A percentile compares a stretch with the other conserved stretches of the same genome.
Evolutionary conservation across 2,797 vertebrate genomes (phyloP).

Genomic region (Neostethus bicornis): DNA sequence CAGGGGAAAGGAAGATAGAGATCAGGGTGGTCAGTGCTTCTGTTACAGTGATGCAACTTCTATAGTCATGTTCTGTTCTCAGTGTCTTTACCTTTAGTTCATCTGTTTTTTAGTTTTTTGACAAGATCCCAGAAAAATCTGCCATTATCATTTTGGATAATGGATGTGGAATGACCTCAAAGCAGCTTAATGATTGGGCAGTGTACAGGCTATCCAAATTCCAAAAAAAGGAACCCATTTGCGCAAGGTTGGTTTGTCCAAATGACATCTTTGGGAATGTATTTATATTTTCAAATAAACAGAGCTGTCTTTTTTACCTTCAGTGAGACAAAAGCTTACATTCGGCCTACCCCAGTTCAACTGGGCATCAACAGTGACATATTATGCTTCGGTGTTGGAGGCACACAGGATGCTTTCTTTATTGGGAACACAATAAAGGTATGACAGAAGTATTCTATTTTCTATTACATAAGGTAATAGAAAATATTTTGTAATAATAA

Average conservation of each 20-base stretch:
- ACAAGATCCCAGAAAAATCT: conserved; percentile 87
- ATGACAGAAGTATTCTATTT: too few relatives aligned
- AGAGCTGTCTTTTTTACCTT: conserved; percentile 38
- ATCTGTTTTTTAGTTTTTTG: conserved; percentile 83
- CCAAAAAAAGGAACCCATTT: conserved; percentile 72
- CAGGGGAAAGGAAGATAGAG: conserved; percentile 83
- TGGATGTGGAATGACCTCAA: conserved; percentile 92
- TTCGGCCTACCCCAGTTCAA: conserved; percentile 82
- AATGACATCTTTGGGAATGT: too few relatives aligned
- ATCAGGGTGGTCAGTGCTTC: conserved; percentile 86
- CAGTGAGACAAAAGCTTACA: conserved; percentile 84
- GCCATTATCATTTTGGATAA: conserved; percentile 90
- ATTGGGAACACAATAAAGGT: conserved; percentile 90
- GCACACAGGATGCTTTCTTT: conserved; percentile 94
- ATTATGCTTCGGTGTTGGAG: conserved; percentile 96
- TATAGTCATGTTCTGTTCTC: too few relatives aligned
- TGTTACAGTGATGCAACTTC: neutral
- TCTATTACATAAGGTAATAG: too few relatives aligned
- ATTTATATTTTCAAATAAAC: too few relatives aligned
- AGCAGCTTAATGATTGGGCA: conserved; percentile 95
- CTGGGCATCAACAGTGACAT: conserved; percentile 96
- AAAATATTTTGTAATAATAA: too few relatives aligned
- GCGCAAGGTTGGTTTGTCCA: conserved; percentile 83
- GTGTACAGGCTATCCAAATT: conserved; percentile 94
- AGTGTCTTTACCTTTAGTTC: neutral